Conservation (phyloP, 1,140 invertebrate genomes). For the Camponotus floridanus region DNA sequence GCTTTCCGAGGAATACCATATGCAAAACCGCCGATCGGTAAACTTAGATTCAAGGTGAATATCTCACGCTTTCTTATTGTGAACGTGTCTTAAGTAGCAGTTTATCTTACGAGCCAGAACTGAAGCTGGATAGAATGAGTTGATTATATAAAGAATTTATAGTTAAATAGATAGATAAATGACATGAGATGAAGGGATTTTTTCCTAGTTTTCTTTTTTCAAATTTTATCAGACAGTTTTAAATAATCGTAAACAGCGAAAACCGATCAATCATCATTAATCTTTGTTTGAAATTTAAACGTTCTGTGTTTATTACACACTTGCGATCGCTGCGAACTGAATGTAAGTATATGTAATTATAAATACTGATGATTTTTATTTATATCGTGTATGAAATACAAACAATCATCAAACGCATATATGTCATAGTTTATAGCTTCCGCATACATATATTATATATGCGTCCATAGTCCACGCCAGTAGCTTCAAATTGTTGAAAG, state of each 20-base stretch:
- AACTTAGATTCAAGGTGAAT: conserved; percentile 76
- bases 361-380: too few species aligned
- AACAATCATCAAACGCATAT: too few species aligned
- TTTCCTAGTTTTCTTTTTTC: neutral
- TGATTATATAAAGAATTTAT: neutral
- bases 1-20: conserved; percentile 78
- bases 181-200: too few species aligned
- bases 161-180: neutral
- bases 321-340: too few species aligned
- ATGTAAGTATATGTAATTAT: too few species aligned
- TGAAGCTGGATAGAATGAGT: neutral
- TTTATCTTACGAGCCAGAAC: neutral
- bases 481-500: neutral
- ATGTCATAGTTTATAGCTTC: too few species aligned
- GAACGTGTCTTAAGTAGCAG: neutral
- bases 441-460: too few species aligned
- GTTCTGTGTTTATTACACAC: too few species aligned
- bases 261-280: neutral
- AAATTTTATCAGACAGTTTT: neutral
- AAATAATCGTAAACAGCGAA: neutral
- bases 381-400: too few species aligned
- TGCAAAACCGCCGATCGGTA: conserved; percentile 76
- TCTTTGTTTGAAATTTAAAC: too few species aligned
- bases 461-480: too few species aligned
- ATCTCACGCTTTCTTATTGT: too few species aligned